Conservation (phyloP, 1,140 invertebrate species). For the Cheumatopsyche charites region DNA sequence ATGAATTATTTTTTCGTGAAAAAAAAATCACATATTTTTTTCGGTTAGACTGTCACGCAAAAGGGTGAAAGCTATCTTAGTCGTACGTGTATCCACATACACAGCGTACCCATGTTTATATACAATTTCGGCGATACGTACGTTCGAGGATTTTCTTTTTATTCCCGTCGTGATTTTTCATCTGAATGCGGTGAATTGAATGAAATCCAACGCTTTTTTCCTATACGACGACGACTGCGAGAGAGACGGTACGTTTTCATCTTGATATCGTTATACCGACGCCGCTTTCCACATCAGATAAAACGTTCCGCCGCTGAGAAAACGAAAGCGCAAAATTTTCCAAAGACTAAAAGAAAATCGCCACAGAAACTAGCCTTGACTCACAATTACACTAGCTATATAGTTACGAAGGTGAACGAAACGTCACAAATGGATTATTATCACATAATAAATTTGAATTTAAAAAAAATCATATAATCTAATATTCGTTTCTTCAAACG, state of each 20-base stretch:
- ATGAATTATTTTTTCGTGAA: no score
- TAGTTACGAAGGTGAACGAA: no score
- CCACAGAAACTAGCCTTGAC: not conserved
- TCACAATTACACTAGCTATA: no score
- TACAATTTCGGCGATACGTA: conserved; percentile 45
- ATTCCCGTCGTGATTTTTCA: conserved; percentile 45
- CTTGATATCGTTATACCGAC: conserved; percentile 24
- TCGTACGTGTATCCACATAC: not conserved
- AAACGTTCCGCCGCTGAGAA: not conserved
- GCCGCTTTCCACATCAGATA: conserved; percentile 24
- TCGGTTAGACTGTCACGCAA: not conserved
- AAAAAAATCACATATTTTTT: conserved; percentile 4
- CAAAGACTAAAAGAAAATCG: not conserved
- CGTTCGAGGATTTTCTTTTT: conserved; percentile 39
- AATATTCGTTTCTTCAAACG: no score
- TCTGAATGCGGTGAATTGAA: conserved; percentile 45
- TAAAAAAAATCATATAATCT: no score
- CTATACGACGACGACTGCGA: not conserved
- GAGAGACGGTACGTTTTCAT: conserved; percentile 25
- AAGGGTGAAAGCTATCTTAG: not conserved
- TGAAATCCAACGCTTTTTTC: conserved; percentile 42
- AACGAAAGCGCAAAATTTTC: not conserved
- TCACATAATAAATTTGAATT: no score
- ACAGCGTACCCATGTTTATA: conserved; percentile 27
- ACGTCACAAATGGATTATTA: no score